Evolutionary conservation across 2,113 vertebrate genomes (phyloP), one percentile per base, ranked within the genome.

Genomic region (Brachirus orientalis): DNA sequence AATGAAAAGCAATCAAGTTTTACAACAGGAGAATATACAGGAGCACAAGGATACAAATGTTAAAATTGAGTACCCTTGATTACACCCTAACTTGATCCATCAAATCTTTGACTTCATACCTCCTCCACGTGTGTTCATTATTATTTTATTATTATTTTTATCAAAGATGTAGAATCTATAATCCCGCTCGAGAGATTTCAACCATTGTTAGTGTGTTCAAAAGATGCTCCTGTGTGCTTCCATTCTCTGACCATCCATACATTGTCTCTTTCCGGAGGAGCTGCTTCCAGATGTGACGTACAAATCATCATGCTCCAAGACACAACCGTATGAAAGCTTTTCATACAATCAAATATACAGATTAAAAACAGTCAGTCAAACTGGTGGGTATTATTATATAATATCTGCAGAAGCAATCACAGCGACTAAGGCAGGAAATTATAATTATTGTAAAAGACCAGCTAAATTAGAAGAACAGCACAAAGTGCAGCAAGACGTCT

Each of bases 221-320:
- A 81, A 75, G 14, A 60, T 46, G 63, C 38, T 53, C 16, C 53
- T 6, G 22, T 87, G 79, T 77, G 77, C 86, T 86, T 79, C 45
- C 3, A 14, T 50, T 45, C 19, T 63, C n/a, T 3, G 5, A 10
- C 46, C 43, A 43, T 60, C 12, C 77, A 76, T 37, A 64, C 63
- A 16, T 77, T 38, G 47, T 85, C 72, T 57, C 62, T 70, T 68
- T 85, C 75, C 43, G 68, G 74, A 77, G 81, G 77, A 84, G 67
- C 69, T 79, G n/a, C 66, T 75, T 83, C 69, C 77, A 87, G 74
- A 75, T 83, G 79, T 72, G 48, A 76, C 68, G 80, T 43, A 77
- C 64, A 83, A 53, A 80, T 80, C 78, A 88, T 91, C 79, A 88
- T 91, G 86, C 89, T 86, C 83, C 80, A 77, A 88, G 80, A 89